phyloP scores from a whole-genome alignment of 2,797 vertebrate species.

The Mormyrus proboscirostris region DNA sequence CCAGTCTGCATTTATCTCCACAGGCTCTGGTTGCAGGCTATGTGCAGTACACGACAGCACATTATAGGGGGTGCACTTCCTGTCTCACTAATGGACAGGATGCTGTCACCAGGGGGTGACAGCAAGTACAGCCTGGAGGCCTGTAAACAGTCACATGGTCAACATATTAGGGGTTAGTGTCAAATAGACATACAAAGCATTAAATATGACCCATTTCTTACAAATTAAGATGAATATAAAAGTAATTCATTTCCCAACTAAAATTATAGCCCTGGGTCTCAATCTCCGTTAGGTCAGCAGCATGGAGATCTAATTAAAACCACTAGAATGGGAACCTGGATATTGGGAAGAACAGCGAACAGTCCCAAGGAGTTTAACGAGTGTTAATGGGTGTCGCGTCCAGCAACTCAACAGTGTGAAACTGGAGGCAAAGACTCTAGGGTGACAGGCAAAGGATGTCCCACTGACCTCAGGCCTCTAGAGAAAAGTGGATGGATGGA shows the following conservation, averaged over 20 bases:
- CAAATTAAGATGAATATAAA: background rate
- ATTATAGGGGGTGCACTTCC: background rate
- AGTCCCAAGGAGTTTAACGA: background rate
- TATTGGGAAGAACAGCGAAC: background rate
- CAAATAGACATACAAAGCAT: background rate
- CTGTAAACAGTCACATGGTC: slow-evolving; percentile 13
- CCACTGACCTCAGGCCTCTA: background rate
- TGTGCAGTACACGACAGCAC: background rate
- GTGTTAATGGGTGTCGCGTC: slow-evolving; percentile 14
- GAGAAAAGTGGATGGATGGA: background rate
- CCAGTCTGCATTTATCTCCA: background rate
- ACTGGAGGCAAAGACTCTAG: slow-evolving; percentile 7
- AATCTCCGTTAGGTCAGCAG: slow-evolving; percentile 17
- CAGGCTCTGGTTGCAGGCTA: background rate
- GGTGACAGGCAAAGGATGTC: background rate
- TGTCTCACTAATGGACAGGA: background rate
- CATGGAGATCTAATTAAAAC: slow-evolving; percentile 22
- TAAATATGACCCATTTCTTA: background rate
- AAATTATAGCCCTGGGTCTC: slow-evolving; percentile 18
- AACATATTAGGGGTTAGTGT: slow-evolving; percentile 3
- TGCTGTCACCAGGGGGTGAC: background rate
- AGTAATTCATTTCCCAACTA: slow-evolving; percentile 6
- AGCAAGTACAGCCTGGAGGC: background rate
- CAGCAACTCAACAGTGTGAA: slow-evolving; percentile 12
- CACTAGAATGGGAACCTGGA: background rate